Evolutionary conservation across 2,797 vertebrate genomes (phyloP).

Genomic region (Xenops minutus): DNA sequence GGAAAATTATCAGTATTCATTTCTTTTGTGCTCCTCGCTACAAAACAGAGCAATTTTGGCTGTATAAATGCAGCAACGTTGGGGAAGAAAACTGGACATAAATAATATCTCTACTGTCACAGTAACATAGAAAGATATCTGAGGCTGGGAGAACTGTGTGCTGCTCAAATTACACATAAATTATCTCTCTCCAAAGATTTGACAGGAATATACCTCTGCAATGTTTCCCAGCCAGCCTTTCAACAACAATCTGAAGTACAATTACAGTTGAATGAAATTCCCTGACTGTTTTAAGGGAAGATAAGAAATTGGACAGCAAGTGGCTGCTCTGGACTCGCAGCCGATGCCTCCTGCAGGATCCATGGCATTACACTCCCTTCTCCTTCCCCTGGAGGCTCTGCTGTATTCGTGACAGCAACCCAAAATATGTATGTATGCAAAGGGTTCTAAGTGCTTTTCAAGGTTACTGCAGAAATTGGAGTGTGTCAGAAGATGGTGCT

Average conservation of each 20-base stretch:
- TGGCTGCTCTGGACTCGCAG: not conserved
- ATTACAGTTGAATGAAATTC: constrained; percentile 8
- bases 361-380: not conserved
- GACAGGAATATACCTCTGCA: not conserved
- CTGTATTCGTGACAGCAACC: not conserved
- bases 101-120: not conserved
- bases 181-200: constrained; percentile 1
- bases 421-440: not conserved
- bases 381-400: not conserved
- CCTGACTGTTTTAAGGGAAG: not conserved
- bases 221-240: not conserved
- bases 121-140: not conserved
- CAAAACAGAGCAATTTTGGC: not conserved
- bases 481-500: constrained; percentile 73
- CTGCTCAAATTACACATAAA: constrained; percentile 10
- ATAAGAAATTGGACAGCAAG: not conserved
- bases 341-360: not conserved
- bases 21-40: not conserved
- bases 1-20: not conserved
- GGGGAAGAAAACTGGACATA: not conserved
- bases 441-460: constrained; percentile 31
- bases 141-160: not conserved
- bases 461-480: constrained; percentile 37
- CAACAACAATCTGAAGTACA: not conserved
- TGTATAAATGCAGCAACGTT: not conserved